Percentiles rank a stretch among this genome's conserved stretches.
Evolutionary conservation across 2,797 vertebrate species (phyloP).

Genomic region (Basileuterus tristriatus): DNA sequence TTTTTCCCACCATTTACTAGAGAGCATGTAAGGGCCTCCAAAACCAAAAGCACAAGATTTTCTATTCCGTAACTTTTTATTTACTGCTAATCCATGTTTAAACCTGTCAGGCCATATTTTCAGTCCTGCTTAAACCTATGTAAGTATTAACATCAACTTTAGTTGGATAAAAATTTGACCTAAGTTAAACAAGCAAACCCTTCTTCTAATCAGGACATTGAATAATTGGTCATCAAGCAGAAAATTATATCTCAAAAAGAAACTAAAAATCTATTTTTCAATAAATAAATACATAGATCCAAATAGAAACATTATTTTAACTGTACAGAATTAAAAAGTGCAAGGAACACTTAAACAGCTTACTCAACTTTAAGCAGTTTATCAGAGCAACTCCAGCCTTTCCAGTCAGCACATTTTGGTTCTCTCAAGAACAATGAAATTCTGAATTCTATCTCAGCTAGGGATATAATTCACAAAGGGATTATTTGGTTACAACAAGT

Average conservation of each 20-base stretch:
- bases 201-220: neutral
- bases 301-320: neutral
- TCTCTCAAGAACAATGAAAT: conserved; percentile 21
- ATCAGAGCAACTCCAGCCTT: conserved; percentile 33
- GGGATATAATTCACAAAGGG: neutral
- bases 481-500: conserved; percentile 28
- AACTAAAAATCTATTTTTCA: neutral
- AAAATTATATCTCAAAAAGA: neutral
- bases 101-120: neutral
- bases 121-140: neutral
- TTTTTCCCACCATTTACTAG: neutral
- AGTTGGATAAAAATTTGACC: neutral
- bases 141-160: neutral
- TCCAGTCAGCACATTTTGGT: conserved; percentile 20
- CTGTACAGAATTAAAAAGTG: neutral
- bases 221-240: neutral
- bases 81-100: neutral
- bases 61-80: neutral
- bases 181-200: neutral
- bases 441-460: conserved; percentile 3
- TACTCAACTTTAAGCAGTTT: conserved; percentile 40
- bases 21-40: neutral
- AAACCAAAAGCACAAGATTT: neutral
- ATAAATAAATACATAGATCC: neutral
- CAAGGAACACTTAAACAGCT: conserved; percentile 24